Base-by-base conservation (phyloP, 2,888 invertebrate genomes). In the Tethea ocularis region DNA sequence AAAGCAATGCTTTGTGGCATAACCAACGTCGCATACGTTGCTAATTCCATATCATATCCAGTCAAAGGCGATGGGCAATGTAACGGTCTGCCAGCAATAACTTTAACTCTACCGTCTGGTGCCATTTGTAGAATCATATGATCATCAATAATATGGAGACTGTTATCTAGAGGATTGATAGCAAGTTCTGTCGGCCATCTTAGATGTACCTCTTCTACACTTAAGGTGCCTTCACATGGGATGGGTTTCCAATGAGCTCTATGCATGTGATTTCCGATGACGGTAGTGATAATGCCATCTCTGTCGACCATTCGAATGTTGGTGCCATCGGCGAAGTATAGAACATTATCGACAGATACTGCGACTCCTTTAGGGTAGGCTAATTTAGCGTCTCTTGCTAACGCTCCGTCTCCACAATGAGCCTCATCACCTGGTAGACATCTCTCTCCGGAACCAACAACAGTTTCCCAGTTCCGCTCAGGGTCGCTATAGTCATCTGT, bases 321-420 rank as follows among this genome's bases (percentile, higher is more conserved):
- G 1, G 98, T 98, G 3, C 99, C 99, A 83, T 99, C 99, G 54
- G 98, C 99, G 79, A 99, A 98, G 87, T 98, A 99, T 0, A 99
- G 88, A 0, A 98, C 96, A 67, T 98, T 98, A 75, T 98, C 98
- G 15, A 96, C 96, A 0, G 98, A 97, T 0, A 99, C 97, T 0
- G 99, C 98, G 15, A 99, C 97, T 74, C 98, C 98, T 93, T 99
- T 99, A 0, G 99, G 98, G 85, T 98, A 98, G 0, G 98, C 97
- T 8, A 99, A 94, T 84, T 98, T 98, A 0, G 99, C 99, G 80
- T 98, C 97, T 59, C 97, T 94, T 0, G 99, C 99, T 53, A 97
- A 88, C 0, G 98, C 98, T 1, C 98, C 98, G 81, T 99, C 99
- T 0, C 99, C 99, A 85, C 99, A 99, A 75, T 98, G 97, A 0